A percentile compares a stretch with the other conserved stretches of the same genome.
Evolutionary conservation across 2,888 invertebrate genomes (phyloP).

Genomic region (Nematopogon swammerdamellus): DNA sequence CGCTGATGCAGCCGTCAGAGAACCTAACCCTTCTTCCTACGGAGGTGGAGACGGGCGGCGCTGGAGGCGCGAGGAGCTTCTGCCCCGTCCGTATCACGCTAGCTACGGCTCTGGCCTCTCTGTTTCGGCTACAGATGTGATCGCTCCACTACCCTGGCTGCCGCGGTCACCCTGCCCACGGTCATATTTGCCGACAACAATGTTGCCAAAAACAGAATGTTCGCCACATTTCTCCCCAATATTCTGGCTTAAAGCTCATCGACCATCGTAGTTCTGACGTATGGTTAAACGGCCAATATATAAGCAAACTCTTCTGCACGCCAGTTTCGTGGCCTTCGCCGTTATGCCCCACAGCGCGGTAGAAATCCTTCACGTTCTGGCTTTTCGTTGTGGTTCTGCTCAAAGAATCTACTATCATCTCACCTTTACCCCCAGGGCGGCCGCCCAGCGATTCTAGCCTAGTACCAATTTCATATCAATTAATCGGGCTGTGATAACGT

Average conservation of each 20-base stretch:
- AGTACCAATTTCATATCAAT: constrained; percentile 5
- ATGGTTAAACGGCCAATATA: too few relatives aligned
- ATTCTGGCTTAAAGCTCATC: too few relatives aligned
- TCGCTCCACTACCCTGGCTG: neutral
- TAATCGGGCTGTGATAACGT: constrained; percentile 43
- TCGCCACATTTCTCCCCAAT: too few relatives aligned
- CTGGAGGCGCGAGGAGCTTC: neutral
- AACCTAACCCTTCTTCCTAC: constrained; percentile 23
- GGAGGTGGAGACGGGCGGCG: neutral
- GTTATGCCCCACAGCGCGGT: too few relatives aligned
- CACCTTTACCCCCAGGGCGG: too few relatives aligned
- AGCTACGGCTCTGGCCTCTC: neutral
- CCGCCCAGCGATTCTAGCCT: neutral
- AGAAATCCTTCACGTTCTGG: too few relatives aligned
- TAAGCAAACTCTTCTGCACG: too few relatives aligned
- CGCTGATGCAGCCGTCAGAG: constrained; percentile 27
- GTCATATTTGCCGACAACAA: neutral
- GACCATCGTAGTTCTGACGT: too few relatives aligned
- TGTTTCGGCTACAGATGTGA: neutral
- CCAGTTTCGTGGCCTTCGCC: too few relatives aligned
- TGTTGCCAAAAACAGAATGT: neutral
- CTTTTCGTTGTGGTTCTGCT: too few relatives aligned
- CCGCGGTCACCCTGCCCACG: neutral
- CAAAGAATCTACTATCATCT: too few relatives aligned
- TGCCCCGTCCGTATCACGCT: neutral